These are phyloP conservation scores for Indicator indicator DNA, from an alignment of 2,113 vertebrate genomes.

Conservation along the genomic window DNA sequence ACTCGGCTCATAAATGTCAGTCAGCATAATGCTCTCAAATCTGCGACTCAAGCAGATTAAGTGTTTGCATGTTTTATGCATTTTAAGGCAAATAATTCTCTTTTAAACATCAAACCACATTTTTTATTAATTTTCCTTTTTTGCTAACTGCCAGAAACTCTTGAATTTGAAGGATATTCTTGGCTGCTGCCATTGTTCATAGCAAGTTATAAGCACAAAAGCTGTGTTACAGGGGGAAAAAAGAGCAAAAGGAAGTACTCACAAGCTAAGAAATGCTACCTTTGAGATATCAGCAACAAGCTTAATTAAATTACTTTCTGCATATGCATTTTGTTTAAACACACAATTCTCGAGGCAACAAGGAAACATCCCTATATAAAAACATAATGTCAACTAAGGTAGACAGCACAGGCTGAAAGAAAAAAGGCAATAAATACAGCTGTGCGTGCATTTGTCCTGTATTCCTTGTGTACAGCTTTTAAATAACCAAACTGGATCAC, in stretches of 20 bases:
- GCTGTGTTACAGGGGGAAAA: not conserved
- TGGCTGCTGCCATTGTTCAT: not conserved
- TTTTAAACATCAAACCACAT: constrained; percentile 53
- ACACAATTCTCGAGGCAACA: not conserved
- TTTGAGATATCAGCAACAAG: not conserved
- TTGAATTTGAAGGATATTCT: not conserved
- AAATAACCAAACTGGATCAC: not conserved
- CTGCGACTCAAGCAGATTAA: not conserved
- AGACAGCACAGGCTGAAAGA: not conserved
- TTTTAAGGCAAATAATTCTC: constrained; percentile 44
- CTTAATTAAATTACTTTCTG: not conserved
- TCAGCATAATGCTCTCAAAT: not conserved
- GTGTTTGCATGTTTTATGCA: constrained; percentile 16
- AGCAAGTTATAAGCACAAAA: not conserved
- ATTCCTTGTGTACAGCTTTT: not conserved
- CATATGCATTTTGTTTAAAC: not conserved
- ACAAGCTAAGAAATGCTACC: not conserved
- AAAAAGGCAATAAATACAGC: not conserved
- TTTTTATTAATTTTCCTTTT: constrained; percentile 42
- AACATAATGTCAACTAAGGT: not conserved
- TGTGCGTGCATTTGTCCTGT: not conserved
- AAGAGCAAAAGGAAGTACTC: not conserved
- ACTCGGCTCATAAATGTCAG: accelerated
- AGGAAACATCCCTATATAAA: not conserved
- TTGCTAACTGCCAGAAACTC: constrained; percentile 15